These are phyloP conservation scores for Andricus grossulariae DNA, from an alignment of 1,140 invertebrate species.

Conservation along the genomic window DNA sequence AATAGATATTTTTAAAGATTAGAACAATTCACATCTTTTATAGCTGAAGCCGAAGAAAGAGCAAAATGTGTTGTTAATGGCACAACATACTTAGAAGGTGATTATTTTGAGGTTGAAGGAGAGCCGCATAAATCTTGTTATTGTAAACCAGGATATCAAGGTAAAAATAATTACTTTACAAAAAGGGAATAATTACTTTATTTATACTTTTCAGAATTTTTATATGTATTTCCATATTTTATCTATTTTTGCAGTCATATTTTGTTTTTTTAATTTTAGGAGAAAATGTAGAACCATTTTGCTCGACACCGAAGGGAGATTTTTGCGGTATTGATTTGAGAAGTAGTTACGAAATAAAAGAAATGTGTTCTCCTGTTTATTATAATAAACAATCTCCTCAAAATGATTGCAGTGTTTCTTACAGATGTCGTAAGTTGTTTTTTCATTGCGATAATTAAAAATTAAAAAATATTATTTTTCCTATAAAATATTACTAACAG, in stretches of 20 bases:
- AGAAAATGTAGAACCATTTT: constrained; percentile 24
- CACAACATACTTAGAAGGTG: background rate
- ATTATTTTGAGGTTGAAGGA: background rate
- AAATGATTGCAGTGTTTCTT: background rate
- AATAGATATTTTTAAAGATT: too few relatives aligned
- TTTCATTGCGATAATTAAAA: background rate
- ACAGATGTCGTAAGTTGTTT: background rate
- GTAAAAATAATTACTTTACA: background rate
- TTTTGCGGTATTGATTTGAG: background rate
- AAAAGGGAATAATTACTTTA: too few relatives aligned
- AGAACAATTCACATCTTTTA: background rate
- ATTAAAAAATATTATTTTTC: background rate
- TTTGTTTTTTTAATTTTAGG: constrained; percentile 1
- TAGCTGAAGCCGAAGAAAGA: background rate
- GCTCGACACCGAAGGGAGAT: background rate
- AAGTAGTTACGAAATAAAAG: background rate
- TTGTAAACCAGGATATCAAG: constrained; percentile 11
- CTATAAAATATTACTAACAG: too few relatives aligned
- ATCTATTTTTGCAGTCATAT: too few relatives aligned
- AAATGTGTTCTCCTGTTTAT: constrained; percentile 24
- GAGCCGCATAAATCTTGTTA: background rate
- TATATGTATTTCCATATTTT: too few relatives aligned
- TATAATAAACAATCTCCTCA: constrained; percentile 12
- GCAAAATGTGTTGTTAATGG: constrained; percentile 4
- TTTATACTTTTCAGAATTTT: too few relatives aligned